phyloP scores from a whole-genome alignment of 1,140 invertebrate genomes.

The Platorchestia sp. region DNA sequence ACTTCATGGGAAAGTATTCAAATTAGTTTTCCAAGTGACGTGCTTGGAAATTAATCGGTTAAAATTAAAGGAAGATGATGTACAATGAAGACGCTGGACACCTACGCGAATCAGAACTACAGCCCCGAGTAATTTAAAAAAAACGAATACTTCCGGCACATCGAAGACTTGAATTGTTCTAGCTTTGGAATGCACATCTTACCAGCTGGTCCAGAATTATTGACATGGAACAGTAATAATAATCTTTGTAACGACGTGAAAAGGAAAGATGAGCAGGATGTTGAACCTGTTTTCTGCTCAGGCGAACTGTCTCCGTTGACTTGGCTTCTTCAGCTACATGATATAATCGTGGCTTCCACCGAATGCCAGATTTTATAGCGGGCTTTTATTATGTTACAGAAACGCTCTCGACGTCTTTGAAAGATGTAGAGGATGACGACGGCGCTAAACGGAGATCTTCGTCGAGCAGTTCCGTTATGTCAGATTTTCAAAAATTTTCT shows the following conservation, averaged over 20 bases:
- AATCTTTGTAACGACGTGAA: neutral
- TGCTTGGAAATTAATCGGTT: neutral
- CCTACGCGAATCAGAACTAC: neutral
- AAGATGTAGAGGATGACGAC: neutral
- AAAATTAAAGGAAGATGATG: neutral
- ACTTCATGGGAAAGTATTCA: neutral
- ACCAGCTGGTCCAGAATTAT: neutral
- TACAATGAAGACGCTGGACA: neutral
- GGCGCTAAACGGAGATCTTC: neutral
- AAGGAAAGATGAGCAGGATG: neutral
- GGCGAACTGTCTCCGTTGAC: neutral
- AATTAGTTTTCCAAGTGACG: neutral
- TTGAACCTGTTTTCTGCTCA: neutral
- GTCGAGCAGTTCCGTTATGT: neutral
- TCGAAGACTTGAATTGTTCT: neutral
- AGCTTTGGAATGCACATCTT: neutral
- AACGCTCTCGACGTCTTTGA: neutral
- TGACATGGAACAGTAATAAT: neutral
- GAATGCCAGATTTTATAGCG: neutral
- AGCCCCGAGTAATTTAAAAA: neutral
- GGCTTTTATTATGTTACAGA: neutral
- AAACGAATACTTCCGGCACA: neutral
- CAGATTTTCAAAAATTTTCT: neutral
- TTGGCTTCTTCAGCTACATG: neutral
- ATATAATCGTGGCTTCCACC: neutral